Base-by-base conservation (phyloP, 2,113 vertebrate species). In the Donacobius atricapilla region DNA sequence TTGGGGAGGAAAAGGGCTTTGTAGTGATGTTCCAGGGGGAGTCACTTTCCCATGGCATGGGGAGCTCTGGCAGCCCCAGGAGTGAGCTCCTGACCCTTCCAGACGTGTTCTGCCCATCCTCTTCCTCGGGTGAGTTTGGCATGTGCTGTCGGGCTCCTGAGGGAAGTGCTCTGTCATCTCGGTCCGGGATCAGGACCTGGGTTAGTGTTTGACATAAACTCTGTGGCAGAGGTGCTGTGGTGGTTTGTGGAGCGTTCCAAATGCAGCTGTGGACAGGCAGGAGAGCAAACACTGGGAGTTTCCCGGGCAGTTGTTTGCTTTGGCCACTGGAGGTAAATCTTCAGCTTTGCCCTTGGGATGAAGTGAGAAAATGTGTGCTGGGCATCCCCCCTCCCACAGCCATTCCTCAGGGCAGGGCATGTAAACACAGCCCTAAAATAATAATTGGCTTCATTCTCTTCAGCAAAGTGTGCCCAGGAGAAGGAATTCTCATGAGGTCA, bases 251-350 rank as follows among this genome's bases (percentile, higher is more conserved):
- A 80, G 82, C 11, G 65, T n/a, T 77, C 40, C 33, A 92, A 58
- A 64, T 58, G 44, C 63, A 72, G 93, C 93, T 89, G 87, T 9
- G 27, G 83, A 28, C 58, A 3, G 61, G 68, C 65, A 31, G 85
- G 73, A 63, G 81, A 84, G 71, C 91, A 56, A 69, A 64, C 75
- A 21, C 57, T 10, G 83, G 50, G 19, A 33, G 7, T 45, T 92
- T 72, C 72, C 87, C 10, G 0, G 56, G 89, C 78, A 33, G 77
- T 71, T 93, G 84, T 92, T 97, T 97, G 93, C 92, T 95, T 97
- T 97, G 95, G 93, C 94, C 27, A 3, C 91, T 1, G 20, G 39
- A 91, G 94, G 89, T 93, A 72, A 93, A 94, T 45, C 79, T 93
- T 39, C 90, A 70, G 87, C 51, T 87, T 61, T 80, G 91, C 75